phyloP scores from a whole-genome alignment of 2,113 vertebrate species.

The Malurus elegans region DNA sequence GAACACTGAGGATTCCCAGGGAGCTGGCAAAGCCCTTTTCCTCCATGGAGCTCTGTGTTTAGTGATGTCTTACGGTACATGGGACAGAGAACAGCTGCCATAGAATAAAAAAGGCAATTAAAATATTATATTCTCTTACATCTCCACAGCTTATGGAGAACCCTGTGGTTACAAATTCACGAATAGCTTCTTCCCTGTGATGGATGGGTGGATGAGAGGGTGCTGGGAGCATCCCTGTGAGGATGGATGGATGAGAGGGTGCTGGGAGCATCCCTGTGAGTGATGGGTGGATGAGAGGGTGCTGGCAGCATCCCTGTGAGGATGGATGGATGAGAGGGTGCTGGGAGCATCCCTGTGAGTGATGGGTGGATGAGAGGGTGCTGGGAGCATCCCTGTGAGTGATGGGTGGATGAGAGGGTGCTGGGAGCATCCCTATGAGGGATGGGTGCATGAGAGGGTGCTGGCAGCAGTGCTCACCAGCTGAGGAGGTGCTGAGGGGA shows the following conservation, averaged over 20 bases:
- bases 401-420: background rate
- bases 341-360: background rate
- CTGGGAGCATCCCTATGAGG: too few relatives aligned
- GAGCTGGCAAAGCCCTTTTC: background rate
- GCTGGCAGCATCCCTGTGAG: background rate
- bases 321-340: background rate
- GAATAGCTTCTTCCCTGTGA: background rate
- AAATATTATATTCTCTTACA: background rate
- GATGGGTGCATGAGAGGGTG: background rate
- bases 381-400: background rate
- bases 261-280: background rate
- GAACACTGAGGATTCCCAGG: background rate
- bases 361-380: background rate
- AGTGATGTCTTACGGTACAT: rapidly evolving
- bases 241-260: background rate
- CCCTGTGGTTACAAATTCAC: background rate
- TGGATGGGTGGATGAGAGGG: background rate
- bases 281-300: background rate
- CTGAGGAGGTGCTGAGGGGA: background rate
- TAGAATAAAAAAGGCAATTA: background rate
- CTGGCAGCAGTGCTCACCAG: background rate
- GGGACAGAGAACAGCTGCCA: background rate
- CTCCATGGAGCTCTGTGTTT: background rate
- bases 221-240: background rate
- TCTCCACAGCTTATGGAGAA: background rate